phyloP scores from a whole-genome alignment of 2,113 vertebrate species.

The Dasyurus viverrinus region DNA sequence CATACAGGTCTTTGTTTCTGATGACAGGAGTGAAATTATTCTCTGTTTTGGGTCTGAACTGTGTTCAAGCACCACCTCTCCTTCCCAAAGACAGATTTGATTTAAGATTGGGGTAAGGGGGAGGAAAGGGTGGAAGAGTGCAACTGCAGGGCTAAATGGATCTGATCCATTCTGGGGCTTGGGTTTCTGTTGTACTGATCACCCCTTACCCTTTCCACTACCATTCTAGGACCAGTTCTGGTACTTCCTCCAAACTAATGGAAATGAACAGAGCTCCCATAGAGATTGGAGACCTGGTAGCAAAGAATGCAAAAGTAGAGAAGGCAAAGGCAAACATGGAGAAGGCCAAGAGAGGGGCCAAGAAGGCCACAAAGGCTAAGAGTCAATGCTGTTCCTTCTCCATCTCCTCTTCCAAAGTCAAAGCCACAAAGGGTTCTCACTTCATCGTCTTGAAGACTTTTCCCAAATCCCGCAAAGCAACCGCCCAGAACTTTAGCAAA shows the following conservation, averaged over 20 bases:
- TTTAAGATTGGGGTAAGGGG: background rate
- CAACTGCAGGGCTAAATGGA: background rate
- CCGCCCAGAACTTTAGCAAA: background rate
- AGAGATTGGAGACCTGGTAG: background rate
- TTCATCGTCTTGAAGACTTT: conserved; percentile 35
- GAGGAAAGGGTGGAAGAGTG: background rate
- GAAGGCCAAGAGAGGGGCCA: background rate
- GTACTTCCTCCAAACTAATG: background rate
- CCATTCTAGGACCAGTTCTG: background rate
- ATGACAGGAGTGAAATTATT: background rate
- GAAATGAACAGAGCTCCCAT: background rate
- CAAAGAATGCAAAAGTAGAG: background rate
- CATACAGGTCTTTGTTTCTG: background rate
- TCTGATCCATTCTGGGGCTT: background rate
- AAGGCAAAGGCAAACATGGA: background rate
- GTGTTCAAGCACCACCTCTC: background rate
- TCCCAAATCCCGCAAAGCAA: background rate
- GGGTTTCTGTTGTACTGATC: background rate
- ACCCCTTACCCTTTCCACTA: background rate
- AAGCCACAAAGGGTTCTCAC: background rate
- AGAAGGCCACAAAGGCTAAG: background rate
- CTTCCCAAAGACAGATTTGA: background rate
- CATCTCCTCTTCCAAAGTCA: background rate
- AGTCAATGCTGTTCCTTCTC: background rate
- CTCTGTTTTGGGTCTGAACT: background rate